These are phyloP conservation scores for Rhinichthys klamathensis DNA, from an alignment of 2,113 vertebrate genomes.

Conservation along the genomic window DNA sequence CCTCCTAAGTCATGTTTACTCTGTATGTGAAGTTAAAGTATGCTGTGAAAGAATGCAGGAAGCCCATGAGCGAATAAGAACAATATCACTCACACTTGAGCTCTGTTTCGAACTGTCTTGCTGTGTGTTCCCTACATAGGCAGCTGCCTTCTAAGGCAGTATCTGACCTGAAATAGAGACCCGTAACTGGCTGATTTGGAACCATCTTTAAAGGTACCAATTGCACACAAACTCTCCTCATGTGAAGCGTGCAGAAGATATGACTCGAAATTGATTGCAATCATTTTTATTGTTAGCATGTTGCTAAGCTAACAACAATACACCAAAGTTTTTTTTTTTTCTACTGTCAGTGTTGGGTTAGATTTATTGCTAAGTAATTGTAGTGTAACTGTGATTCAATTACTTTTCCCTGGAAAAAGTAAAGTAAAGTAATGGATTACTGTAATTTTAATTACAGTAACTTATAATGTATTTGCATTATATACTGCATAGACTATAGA, in stretches of 20 bases:
- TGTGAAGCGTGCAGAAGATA: background rate
- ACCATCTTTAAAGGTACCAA: background rate
- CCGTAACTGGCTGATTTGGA: background rate
- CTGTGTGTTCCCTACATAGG: background rate
- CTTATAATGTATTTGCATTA: too few relatives aligned
- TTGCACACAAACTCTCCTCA: background rate
- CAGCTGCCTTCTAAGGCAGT: background rate
- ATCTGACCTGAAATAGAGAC: background rate
- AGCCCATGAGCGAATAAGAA: background rate
- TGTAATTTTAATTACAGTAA: too few relatives aligned
- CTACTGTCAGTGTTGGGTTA: too few relatives aligned
- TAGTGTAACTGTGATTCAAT: too few relatives aligned
- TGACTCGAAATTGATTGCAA: background rate
- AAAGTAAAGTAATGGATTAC: too few relatives aligned
- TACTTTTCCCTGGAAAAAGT: too few relatives aligned
- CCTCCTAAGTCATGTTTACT: background rate
- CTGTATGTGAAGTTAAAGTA: background rate
- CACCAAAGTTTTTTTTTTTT: too few relatives aligned
- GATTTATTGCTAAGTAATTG: too few relatives aligned
- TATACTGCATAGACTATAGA: too few relatives aligned
- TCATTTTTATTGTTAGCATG: background rate
- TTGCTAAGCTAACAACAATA: background rate
- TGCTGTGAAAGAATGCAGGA: background rate
- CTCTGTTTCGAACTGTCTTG: background rate
- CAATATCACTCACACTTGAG: background rate